Evolutionary conservation across 23 tunicate genomes (phyloP).

Genomic region (Oikopleura vanhoeffeni): DNA sequence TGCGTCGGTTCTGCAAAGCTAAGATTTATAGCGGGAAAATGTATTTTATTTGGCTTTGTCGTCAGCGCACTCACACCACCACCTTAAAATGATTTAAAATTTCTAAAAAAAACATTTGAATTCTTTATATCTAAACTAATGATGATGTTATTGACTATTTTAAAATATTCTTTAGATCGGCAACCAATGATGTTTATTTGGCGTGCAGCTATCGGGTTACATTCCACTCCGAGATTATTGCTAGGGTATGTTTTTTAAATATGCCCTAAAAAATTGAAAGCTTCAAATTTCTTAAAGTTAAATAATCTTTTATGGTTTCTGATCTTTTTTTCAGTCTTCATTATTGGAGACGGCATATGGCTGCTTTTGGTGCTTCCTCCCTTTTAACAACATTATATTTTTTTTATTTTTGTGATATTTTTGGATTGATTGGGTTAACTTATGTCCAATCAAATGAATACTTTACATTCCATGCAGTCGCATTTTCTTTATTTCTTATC

Average conservation of each 20-base stretch:
- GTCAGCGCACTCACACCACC: too few relatives aligned
- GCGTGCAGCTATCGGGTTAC: background rate
- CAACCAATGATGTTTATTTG: constrained; percentile 3
- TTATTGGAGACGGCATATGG: background rate
- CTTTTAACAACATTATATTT: background rate
- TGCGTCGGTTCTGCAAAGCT: too few relatives aligned
- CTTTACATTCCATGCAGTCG: background rate
- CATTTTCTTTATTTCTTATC: background rate
- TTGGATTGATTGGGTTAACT: background rate
- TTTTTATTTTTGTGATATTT: background rate
- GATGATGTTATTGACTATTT: too few relatives aligned
- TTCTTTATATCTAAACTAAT: too few relatives aligned
- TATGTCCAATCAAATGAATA: constrained; percentile 6
- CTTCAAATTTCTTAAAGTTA: too few relatives aligned
- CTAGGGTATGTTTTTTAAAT: background rate
- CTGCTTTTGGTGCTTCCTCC: background rate
- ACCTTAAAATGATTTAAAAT: too few relatives aligned
- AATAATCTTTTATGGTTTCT: too few relatives aligned
- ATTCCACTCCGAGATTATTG: background rate
- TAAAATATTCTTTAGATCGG: too few relatives aligned
- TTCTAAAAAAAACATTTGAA: too few relatives aligned
- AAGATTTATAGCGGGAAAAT: too few relatives aligned
- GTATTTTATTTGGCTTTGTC: too few relatives aligned
- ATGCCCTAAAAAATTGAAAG: too few relatives aligned
- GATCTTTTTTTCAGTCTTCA: background rate